Percentiles rank a stretch among this genome's conserved stretches.
phyloP scores from a whole-genome alignment of 2,888 invertebrate species.

The Himalopsyche kuldschensis region DNA sequence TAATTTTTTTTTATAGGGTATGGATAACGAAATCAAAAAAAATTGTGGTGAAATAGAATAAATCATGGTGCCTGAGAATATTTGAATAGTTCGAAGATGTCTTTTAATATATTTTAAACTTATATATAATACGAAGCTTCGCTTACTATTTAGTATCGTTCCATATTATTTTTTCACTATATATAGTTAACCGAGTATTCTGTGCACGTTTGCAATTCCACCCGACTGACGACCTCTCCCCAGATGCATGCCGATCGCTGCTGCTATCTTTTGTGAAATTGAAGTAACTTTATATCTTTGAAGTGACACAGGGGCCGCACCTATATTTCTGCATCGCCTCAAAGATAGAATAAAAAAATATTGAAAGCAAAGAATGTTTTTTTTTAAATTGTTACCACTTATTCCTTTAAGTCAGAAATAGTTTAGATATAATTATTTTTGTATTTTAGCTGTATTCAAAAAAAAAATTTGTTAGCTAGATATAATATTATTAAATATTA shows the following conservation, averaged over 20 bases:
- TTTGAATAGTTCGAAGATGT: neutral
- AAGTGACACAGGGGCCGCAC: too few species aligned
- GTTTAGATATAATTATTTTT: slow-evolving; percentile 20
- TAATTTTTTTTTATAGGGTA: neutral
- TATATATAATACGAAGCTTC: neutral
- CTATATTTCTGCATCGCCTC: too few species aligned
- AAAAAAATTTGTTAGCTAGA: slow-evolving; percentile 6
- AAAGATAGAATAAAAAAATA: neutral
- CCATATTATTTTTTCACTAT: neutral
- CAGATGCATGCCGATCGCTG: too few species aligned
- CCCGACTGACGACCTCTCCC: too few species aligned
- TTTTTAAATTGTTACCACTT: slow-evolving; percentile 22
- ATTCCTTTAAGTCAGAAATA: slow-evolving; percentile 18
- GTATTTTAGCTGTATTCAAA: slow-evolving; percentile 19
- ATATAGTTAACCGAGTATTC: too few species aligned
- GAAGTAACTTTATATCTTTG: too few species aligned
- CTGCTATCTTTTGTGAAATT: too few species aligned
- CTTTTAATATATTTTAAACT: neutral
- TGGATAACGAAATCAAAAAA: neutral
- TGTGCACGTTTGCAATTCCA: too few species aligned
- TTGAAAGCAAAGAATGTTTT: neutral
- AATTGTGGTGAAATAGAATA: neutral
- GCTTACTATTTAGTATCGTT: neutral
- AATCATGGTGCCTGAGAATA: neutral
- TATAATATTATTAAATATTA: neutral